These are phyloP conservation scores for Megastigmus dorsalis DNA, from an alignment of 2,888 invertebrate genomes.

Conservation along the genomic window DNA sequence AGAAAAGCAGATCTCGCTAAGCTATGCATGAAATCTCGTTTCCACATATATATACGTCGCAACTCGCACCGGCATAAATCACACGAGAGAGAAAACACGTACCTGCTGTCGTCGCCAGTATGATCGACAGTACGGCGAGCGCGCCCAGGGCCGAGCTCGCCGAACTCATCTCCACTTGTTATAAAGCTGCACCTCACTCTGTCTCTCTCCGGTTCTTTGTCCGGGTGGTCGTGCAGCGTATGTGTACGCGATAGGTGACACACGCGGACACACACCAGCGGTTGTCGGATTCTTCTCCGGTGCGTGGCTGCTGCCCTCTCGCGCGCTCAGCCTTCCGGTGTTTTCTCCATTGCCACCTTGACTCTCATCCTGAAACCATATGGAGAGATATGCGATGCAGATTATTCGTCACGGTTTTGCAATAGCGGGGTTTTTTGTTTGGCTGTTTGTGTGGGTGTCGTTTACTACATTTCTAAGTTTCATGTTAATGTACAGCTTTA, in stretches of 20 bases:
- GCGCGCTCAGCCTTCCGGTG: conserved; percentile 71
- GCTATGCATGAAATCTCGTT: too few relatives aligned
- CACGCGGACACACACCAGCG: background rate
- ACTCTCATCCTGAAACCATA: conserved; percentile 59
- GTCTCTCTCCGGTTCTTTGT: conserved; percentile 1
- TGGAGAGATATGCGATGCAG: background rate
- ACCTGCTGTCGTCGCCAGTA: conserved; percentile 67
- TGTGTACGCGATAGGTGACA: too few relatives aligned
- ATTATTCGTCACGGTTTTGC: background rate
- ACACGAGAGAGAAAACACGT: background rate
- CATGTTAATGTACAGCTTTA: too few relatives aligned
- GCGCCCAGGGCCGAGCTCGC: conserved; percentile 68
- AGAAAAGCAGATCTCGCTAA: too few relatives aligned
- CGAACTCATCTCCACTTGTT: conserved; percentile 68
- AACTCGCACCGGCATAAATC: too few relatives aligned
- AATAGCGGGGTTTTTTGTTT: too few relatives aligned
- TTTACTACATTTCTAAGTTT: too few relatives aligned
- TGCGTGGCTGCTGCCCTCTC: conserved; percentile 22
- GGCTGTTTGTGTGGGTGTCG: too few relatives aligned
- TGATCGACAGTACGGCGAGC: conserved; percentile 68
- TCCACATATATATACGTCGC: too few relatives aligned
- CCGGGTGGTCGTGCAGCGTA: too few relatives aligned
- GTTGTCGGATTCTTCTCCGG: conserved; percentile 1
- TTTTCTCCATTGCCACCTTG: conserved; percentile 65
- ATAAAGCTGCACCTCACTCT: conserved; percentile 22